phyloP scores from a whole-genome alignment of 2,888 invertebrate species.

The Toxonevra muliebris region DNA sequence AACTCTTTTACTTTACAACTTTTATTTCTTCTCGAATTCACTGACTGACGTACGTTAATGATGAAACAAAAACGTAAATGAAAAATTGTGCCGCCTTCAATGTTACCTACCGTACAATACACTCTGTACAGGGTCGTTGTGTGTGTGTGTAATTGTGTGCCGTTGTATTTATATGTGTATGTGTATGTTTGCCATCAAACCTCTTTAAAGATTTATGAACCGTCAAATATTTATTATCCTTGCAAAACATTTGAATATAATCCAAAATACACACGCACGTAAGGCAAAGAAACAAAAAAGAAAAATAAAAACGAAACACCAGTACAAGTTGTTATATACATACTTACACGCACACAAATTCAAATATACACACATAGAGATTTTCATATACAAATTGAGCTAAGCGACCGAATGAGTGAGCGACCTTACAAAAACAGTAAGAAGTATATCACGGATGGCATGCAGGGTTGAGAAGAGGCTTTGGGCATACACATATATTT shows the following conservation, averaged over 20 bases:
- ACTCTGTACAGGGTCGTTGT: too few relatives aligned
- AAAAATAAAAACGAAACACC: conserved; percentile 26
- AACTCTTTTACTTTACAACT: too few relatives aligned
- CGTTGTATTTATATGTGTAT: conserved; percentile 8
- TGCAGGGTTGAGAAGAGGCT: neutral
- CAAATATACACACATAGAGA: too few relatives aligned
- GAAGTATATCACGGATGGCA: conserved; percentile 30
- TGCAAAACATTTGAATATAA: conserved; percentile 53
- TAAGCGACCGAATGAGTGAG: too few relatives aligned
- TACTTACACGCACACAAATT: too few relatives aligned
- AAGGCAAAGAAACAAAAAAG: conserved; percentile 47
- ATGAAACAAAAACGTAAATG: neutral
- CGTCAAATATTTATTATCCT: conserved; percentile 62
- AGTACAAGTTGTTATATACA: too few relatives aligned
- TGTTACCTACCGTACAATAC: too few relatives aligned
- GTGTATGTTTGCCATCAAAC: conserved; percentile 36
- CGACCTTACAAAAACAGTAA: neutral
- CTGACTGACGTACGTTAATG: too few relatives aligned
- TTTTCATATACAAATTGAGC: too few relatives aligned
- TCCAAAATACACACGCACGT: conserved; percentile 39
- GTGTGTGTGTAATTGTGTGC: neutral
- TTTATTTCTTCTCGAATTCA: too few relatives aligned
- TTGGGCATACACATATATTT: neutral
- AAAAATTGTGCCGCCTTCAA: neutral
- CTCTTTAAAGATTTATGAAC: conserved; percentile 61